Evolutionary conservation across 35 echinoderm and acorn worm species (phyloP), one percentile per base, ranked within the genome.

Genomic region (Hemicentrotus pulcherrimus): DNA sequence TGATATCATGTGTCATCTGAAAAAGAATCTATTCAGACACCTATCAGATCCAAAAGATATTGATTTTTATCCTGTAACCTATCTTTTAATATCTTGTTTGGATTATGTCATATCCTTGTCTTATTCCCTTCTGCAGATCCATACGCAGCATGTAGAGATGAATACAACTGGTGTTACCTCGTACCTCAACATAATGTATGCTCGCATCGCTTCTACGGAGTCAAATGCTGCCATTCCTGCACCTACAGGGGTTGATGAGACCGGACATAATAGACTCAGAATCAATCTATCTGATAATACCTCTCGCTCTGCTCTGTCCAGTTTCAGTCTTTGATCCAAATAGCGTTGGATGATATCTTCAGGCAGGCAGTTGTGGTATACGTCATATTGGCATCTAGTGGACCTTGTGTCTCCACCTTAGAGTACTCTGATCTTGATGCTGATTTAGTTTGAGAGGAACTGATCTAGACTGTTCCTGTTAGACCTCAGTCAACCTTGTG

Each of bases 91-190:
- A 46, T 30, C 32, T 55, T 91, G 9, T 15, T 90, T 94, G 88
- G 46, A 46, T 90, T 31, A 47, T 88, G 45, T 95, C 22, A 13
- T 46, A 91, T 46, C 31, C n/a, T 45, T 24, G 22, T 71, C 22
- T 28, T 85, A 28, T 47, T 94, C 60, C 92, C 13, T 28, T 94
- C 88, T 89, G 10, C 91, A 95, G 95, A 94, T 91, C 88, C 92
- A 28, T 93, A 93, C 28, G 46, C 78, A 18, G 47, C 33, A 32
- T 99, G 98, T 65, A 50, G 91, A 61, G 98, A 99, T 86, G 95
- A 97, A 28, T 99, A 97, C 96, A 96, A 96, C 90, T 99, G 98
- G 98, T 99, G 98, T 91, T 95, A 99, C 96, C 95, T 99, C 6
- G 98, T 99, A 85, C 98, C 98, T n/a, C 96, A 95, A 59, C 96